Evolutionary conservation across 2,797 vertebrate species (phyloP).

Genomic region (Halcyon badia): DNA sequence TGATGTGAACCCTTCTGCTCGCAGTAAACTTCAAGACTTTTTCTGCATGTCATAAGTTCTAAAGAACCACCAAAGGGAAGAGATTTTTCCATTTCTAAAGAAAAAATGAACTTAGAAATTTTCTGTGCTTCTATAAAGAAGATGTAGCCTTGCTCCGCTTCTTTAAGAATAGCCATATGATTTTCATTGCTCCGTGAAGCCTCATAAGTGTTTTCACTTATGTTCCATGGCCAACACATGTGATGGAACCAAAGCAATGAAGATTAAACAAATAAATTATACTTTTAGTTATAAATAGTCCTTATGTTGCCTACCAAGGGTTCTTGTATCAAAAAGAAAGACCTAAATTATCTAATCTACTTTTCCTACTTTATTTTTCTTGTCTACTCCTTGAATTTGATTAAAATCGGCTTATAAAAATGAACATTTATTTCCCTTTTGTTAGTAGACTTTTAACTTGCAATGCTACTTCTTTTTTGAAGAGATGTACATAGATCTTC

Average conservation of each 20-base stretch:
- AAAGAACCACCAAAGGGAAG: not conserved
- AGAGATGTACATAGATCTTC: not conserved
- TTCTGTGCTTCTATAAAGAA: not conserved
- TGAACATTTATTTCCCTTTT: not conserved
- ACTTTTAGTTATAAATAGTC: not conserved
- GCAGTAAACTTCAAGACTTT: not conserved
- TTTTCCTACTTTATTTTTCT: slow-evolving; percentile 1
- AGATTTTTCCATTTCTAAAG: not conserved
- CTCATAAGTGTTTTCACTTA: not conserved
- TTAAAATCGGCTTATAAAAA: not conserved
- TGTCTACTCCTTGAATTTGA: not conserved
- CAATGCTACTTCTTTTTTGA: not conserved
- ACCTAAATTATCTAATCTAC: not conserved
- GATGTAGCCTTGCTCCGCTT: not conserved
- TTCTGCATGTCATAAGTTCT: not conserved
- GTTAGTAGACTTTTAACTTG: not conserved
- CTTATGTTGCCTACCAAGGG: not conserved
- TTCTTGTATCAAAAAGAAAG: not conserved
- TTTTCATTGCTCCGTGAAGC: not conserved
- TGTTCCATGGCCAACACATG: not conserved
- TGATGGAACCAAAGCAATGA: not conserved
- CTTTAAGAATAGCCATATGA: not conserved
- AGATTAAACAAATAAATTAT: not conserved
- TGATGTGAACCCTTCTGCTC: not conserved
- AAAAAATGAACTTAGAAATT: not conserved